These are phyloP conservation scores for Uropetala carovei DNA, from an alignment of 2,888 invertebrate species.

Conservation along the genomic window DNA sequence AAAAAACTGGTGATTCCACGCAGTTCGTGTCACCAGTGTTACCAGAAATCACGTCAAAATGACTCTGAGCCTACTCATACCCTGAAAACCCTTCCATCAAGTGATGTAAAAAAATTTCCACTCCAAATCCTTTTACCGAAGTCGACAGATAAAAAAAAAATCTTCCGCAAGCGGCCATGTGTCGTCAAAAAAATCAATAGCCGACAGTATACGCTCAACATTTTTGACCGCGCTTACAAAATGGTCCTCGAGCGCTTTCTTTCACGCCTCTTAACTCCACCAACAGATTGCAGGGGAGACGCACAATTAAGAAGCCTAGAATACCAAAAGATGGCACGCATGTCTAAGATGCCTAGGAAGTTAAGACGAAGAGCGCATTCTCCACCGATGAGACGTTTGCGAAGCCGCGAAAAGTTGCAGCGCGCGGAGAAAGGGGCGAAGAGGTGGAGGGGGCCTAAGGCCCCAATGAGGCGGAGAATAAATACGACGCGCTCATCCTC, in stretches of 20 bases:
- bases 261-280: neutral
- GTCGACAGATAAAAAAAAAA: neutral
- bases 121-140: slow-evolving; percentile 4
- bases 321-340: too few species aligned
- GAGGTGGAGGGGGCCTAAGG: neutral
- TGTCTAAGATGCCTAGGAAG: too few species aligned
- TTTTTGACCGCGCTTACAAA: neutral
- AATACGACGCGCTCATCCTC: neutral
- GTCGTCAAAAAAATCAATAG: slow-evolving; percentile 28
- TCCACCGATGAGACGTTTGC: neutral
- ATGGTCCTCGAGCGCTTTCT: neutral
- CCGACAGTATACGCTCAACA: neutral
- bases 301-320: too few species aligned
- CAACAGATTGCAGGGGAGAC: too few species aligned
- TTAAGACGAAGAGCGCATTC: too few species aligned
- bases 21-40: slow-evolving; percentile 5
- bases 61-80: neutral
- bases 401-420: neutral
- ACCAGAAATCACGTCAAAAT: slow-evolving; percentile 12
- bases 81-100: neutral
- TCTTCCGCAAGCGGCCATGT: neutral
- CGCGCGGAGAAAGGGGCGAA: neutral
- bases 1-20: slow-evolving; percentile 13
- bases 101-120: slow-evolving; percentile 15
- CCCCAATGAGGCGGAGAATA: neutral